These are phyloP conservation scores for Siniperca scherzeri DNA, from an alignment of 2,797 vertebrate species.

Conservation along the genomic window DNA sequence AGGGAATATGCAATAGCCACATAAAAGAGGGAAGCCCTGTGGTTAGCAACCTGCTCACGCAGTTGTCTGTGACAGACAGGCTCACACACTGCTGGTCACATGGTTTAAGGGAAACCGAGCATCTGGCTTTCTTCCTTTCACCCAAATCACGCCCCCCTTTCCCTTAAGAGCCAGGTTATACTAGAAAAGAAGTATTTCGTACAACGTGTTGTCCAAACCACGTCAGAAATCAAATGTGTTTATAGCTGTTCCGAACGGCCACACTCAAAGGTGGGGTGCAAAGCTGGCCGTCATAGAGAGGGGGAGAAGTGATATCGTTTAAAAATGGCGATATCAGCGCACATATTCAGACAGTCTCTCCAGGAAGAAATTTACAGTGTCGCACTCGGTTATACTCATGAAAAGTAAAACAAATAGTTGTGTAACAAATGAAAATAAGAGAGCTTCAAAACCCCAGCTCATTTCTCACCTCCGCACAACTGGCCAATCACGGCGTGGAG, in stretches of 20 bases:
- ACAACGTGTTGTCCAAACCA: neutral
- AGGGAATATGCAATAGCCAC: conserved; percentile 36
- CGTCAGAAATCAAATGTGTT: neutral
- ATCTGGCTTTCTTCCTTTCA: conserved; percentile 79
- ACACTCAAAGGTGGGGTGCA: neutral
- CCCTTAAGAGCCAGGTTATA: conserved; percentile 7
- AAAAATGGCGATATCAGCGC: neutral
- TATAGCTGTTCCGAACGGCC: neutral
- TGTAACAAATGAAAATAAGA: neutral
- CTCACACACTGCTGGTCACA: conserved; percentile 74
- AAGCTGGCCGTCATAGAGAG: neutral
- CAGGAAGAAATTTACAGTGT: neutral
- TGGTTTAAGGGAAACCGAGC: conserved; percentile 82
- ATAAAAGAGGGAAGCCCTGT: conserved; percentile 51
- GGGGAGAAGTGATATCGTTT: neutral
- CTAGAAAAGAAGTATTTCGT: neutral
- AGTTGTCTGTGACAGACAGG: conserved; percentile 55
- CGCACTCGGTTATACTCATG: neutral
- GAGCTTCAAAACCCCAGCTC: neutral
- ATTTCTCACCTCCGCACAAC: neutral
- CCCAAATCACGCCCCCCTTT: conserved; percentile 65
- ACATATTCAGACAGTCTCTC: neutral
- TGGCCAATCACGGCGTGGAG: neutral
- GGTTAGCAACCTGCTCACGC: conserved; percentile 74
- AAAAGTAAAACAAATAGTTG: conserved; percentile 1